phyloP scores from a whole-genome alignment of 2,888 invertebrate genomes.

The Pterobdella sp. region DNA sequence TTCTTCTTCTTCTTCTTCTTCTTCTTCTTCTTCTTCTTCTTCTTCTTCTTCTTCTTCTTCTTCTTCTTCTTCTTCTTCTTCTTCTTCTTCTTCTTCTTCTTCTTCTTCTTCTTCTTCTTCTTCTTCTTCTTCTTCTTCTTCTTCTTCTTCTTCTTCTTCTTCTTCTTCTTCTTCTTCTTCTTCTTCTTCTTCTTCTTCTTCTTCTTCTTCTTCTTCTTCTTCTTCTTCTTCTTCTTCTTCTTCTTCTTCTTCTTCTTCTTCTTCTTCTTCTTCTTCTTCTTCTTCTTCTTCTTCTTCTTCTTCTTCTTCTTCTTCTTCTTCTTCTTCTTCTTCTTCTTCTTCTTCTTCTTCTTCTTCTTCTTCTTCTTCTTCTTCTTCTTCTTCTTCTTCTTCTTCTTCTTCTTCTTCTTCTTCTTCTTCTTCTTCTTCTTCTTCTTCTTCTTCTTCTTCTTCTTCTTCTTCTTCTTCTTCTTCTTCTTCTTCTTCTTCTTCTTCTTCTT shows the following conservation, averaged over 20 bases:
- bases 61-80: conserved; percentile 1
- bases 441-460: background rate
- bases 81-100: conserved; percentile 1
- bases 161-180: conserved; percentile 1
- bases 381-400: background rate
- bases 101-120: conserved; percentile 1
- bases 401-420: conserved; percentile 8
- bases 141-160: conserved; percentile 1
- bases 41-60: conserved; percentile 1
- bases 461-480: background rate
- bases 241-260: conserved; percentile 1
- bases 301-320: conserved; percentile 1
- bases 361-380: background rate
- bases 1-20: conserved; percentile 1
- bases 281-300: conserved; percentile 1
- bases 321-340: conserved; percentile 2
- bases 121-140: conserved; percentile 1
- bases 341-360: background rate
- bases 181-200: conserved; percentile 1
- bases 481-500: no score
- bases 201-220: conserved; percentile 1
- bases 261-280: conserved; percentile 1
- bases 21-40: background rate
- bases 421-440: background rate
- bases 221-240: conserved; percentile 1